Percentiles rank a stretch among this genome's conserved stretches.
Evolutionary conservation across 2,113 vertebrate genomes (phyloP).

Genomic region (Ia io): DNA sequence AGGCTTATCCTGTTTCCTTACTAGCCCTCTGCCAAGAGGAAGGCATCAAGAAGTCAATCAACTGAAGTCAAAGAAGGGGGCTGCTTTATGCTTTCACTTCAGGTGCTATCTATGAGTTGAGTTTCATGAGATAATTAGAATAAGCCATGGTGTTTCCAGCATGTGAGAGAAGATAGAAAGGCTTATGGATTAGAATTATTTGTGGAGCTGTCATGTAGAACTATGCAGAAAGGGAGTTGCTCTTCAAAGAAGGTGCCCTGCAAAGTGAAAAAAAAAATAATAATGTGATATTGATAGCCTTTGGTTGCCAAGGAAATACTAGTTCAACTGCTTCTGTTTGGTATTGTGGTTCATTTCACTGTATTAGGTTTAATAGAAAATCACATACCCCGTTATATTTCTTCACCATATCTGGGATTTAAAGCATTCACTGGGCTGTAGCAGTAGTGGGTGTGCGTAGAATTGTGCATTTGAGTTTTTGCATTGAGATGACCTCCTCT

Average conservation of each 20-base stretch:
- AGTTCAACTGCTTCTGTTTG: conserved; percentile 33
- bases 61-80: not conserved
- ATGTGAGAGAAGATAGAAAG: not conserved
- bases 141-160: conserved; percentile 26
- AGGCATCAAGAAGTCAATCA: not conserved
- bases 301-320: conserved; percentile 65
- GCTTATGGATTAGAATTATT: not conserved
- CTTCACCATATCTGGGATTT: conserved; percentile 28
- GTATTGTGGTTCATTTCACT: conserved; percentile 7
- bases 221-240: conserved; percentile 26
- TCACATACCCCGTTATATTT: not conserved
- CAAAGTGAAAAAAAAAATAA: conserved; percentile 59
- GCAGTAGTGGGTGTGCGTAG: not conserved
- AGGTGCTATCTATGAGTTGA: conserved; percentile 39
- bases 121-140: conserved; percentile 56
- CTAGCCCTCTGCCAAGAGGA: not conserved
- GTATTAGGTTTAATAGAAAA: conserved; percentile 48
- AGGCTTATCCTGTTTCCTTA: not conserved
- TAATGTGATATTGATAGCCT: conserved; percentile 51
- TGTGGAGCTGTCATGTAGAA: conserved; percentile 36
- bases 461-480: not conserved
- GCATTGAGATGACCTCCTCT: not conserved
- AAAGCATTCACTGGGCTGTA: not conserved
- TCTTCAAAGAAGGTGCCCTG: conserved; percentile 30
- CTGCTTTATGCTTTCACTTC: conserved; percentile 3